Base-by-base conservation (phyloP, 1,140 invertebrate species). In the Listronotus bonariensis region DNA sequence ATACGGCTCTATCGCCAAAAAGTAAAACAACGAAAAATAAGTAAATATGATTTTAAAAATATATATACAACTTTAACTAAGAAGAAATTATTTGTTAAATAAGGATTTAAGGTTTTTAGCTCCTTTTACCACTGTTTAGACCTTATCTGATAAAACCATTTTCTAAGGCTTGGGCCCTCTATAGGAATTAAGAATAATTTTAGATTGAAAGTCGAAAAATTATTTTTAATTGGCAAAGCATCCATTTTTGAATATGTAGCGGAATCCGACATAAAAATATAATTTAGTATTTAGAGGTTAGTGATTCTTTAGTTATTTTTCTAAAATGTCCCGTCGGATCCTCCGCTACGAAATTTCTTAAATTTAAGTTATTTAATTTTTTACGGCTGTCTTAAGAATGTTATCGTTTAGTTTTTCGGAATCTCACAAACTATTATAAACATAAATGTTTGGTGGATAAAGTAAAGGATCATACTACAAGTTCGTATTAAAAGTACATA, bases 351-450 rank as follows among this genome's bases (percentile, higher is more conserved):
- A 11, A 10, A 57, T 45, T 1, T 20, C 31, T 57, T n/a, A 42
- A 7, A n/a, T 45, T 46, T 46, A 20, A 42, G 17, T 41, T 56
- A 40, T 40, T 57, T 57, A 42, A 41, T 57, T 42, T 55, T 57
- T 54, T 3, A 38, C 41, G 53, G 41, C 53, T 57, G 26, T 57
- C 18, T 14, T 41, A 34, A 42, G 43, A 31, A 45, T 26, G n/a
- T 32, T 46, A 57, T 20, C 12, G 18, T 46, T 46, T 46, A 46
- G 55, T 57, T 57, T 10, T 36, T 57, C 55, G 52, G 52, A 54
- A 54, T 54, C 52, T 54, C 52, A 54, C 17, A 54, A 38, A 36
- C 38, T 54, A 54, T 36, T 36, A 54, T 54, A 36, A 54, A 40
- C 36, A 18, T 20, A 14, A 40, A 18, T 40, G 34, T 54, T 54